Conservation (phyloP, 2,888 invertebrate species). For the Clepsis dumicolana region DNA sequence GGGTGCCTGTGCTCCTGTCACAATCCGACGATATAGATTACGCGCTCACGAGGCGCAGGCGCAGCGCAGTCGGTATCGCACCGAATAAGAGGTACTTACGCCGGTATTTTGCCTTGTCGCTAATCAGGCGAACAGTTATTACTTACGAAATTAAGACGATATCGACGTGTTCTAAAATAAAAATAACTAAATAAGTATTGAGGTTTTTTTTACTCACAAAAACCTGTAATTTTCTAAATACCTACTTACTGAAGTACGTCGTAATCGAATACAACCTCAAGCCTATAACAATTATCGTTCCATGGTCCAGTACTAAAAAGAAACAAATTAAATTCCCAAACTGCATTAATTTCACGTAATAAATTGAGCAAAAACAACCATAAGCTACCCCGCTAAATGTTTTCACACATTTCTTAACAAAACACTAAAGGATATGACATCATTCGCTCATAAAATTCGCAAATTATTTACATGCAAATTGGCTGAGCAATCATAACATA, state of each 20-base stretch:
- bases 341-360: constrained; percentile 42
- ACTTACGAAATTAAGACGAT: background rate
- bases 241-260: background rate
- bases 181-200: no score
- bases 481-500: constrained; percentile 76
- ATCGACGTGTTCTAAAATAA: background rate
- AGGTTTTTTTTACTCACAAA: no score
- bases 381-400: constrained; percentile 54
- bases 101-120: constrained; percentile 26
- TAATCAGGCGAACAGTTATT: constrained; percentile 10
- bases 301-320: background rate
- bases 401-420: constrained; percentile 66
- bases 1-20: constrained; percentile 60
- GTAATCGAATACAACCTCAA: background rate
- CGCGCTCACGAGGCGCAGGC: constrained; percentile 54
- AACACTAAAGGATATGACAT: constrained; percentile 68
- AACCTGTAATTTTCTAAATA: background rate
- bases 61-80: constrained; percentile 18
- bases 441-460: constrained; percentile 72
- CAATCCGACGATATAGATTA: constrained; percentile 57
- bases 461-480: constrained; percentile 79
- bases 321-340: constrained; percentile 19
- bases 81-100: constrained; percentile 24
- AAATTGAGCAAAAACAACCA: constrained; percentile 53
- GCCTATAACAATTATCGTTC: background rate